phyloP scores from a whole-genome alignment of 2,888 invertebrate genomes.

The Melanostoma mellinum region DNA sequence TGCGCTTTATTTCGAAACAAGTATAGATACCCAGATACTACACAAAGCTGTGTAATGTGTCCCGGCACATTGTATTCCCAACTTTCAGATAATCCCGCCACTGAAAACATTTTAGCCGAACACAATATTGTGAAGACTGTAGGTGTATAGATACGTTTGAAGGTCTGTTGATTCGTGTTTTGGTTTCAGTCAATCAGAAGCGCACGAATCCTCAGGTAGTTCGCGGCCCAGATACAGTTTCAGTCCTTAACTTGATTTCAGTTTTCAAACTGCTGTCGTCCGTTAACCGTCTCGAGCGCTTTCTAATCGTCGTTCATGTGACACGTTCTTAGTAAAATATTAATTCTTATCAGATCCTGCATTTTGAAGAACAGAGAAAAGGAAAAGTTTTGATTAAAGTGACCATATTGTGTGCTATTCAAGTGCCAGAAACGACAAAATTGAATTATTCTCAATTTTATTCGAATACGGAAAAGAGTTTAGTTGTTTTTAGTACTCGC shows the following conservation, averaged over 20 bases:
- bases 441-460: conserved; percentile 28
- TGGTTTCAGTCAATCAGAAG: conserved; percentile 79
- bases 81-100: conserved; percentile 59
- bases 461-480: conserved; percentile 38
- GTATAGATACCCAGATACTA: conserved; percentile 28
- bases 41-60: conserved; percentile 22
- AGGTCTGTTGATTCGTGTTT: conserved; percentile 63
- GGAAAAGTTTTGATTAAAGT: conserved; percentile 20
- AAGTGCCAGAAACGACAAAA: conserved; percentile 57
- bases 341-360: conserved; percentile 22
- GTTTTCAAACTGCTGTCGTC: conserved; percentile 38
- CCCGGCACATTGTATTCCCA: conserved; percentile 44
- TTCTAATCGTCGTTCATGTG: neutral
- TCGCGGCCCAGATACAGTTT: conserved; percentile 71
- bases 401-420: conserved; percentile 25
- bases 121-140: conserved; percentile 44
- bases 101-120: neutral
- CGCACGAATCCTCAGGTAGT: conserved; percentile 80
- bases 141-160: conserved; percentile 45
- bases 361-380: conserved; percentile 18
- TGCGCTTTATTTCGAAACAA: conserved; percentile 52
- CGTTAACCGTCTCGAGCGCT: conserved; percentile 38
- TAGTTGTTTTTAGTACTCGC: conserved; percentile 33
- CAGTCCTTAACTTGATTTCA: conserved; percentile 45
- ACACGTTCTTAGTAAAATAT: neutral